Evolutionary conservation across 2,797 vertebrate genomes (phyloP), one percentile per base, ranked within the genome.

Genomic region (Trematomus bernacchii): DNA sequence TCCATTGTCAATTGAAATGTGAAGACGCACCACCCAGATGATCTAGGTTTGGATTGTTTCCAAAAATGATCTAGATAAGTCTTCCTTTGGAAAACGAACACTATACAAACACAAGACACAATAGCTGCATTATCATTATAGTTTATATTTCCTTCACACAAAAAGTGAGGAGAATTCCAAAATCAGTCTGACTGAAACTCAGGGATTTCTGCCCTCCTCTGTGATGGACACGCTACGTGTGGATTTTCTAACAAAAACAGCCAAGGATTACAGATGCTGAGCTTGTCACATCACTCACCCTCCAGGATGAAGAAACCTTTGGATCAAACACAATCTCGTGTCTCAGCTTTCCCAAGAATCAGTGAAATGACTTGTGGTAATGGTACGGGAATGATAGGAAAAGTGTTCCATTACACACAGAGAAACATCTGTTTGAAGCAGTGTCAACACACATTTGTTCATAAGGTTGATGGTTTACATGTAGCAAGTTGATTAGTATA

Each of bases 211-310:
- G 66, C 63, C 19, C 10, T 19, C 61, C 50, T 30, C 61, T 51
- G 19, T 87, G 92, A 92, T 82, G 82, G 85, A 89, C 79, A 15
- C 27, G 84, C 71, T 73, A 66, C 55, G 65, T 68, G 67, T 73
- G 79, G 66, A 85, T 85, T 89, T 80, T 78, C 55, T 71, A 85
- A 84, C 68, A 75, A 81, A 85, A 89, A 82, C 85, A 84, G 66
- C 72, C 69, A 16, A 76, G 85, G 88, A 90, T 89, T 90, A 89
- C 83, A 75, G 76, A 87, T 70, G 74, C 82, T 76, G 90, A 83
- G 84, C 83, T 81, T 68, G 79, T 89, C 89, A 76, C 83, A 78
- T 88, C 85, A 77, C 79, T 85, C 83, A 87, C 47, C 59, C 77
- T 83, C 54, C 27, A 52, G 78, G 68, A 84, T 71, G 73, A 82